Conservation (phyloP, 2,888 invertebrate genomes). For the Chalcis sispes region DNA sequence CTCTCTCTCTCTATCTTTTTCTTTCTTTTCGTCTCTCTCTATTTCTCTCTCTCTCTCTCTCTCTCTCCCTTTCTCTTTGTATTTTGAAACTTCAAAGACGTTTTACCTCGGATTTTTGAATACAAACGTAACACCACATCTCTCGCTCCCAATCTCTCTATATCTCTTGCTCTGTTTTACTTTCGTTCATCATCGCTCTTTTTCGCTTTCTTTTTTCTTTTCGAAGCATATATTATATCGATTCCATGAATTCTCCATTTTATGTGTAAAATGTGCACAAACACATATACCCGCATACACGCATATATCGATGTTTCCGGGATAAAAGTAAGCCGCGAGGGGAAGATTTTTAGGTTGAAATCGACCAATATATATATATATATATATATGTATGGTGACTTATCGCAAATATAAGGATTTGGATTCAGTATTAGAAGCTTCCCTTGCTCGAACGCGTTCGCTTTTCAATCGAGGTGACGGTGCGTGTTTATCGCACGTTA, state of each 20-base stretch:
- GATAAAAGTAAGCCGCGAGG: no score
- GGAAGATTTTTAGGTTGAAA: slow-evolving; percentile 45
- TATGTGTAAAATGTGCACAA: no score
- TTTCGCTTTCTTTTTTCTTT: not conserved
- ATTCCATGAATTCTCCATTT: no score
- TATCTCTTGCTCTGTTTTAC: no score
- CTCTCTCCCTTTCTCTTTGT: not conserved
- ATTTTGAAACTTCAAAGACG: slow-evolving; percentile 35
- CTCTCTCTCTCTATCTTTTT: not conserved
- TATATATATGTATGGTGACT: slow-evolving; percentile 10
- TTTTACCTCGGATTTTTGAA: slow-evolving; percentile 9
- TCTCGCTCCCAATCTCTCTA: not conserved
- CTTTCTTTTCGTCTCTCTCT: not conserved
- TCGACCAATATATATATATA: slow-evolving; percentile 32
- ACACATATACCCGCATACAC: no score
- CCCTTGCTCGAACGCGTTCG: slow-evolving; percentile 34
- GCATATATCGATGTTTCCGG: no score
- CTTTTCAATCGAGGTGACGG: not conserved
- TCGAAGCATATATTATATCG: not conserved
- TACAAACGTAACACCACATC: not conserved
- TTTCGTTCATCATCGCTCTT: not conserved
- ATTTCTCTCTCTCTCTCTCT: not conserved
- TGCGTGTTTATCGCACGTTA: not conserved
- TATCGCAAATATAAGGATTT: slow-evolving; percentile 45
- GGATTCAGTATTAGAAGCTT: slow-evolving; percentile 32